Evolutionary conservation across 2,888 invertebrate species (phyloP).

Genomic region (Carpatolechia fugitivella): DNA sequence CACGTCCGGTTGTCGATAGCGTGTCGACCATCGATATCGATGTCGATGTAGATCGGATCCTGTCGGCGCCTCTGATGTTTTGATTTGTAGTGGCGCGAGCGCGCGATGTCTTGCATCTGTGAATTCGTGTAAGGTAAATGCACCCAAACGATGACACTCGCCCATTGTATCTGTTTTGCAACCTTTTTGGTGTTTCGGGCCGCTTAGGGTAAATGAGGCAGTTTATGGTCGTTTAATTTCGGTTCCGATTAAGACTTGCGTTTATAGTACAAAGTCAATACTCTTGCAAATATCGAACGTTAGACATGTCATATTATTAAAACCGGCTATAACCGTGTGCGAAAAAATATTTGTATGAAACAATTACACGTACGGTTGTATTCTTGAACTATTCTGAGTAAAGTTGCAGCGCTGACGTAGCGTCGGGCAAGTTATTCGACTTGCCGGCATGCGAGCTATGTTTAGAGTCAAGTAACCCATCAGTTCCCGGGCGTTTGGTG

Average conservation of each 20-base stretch:
- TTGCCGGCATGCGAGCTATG: conserved; percentile 16
- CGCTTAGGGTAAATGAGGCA: not conserved
- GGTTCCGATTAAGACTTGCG: not conserved
- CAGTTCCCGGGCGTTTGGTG: conserved; percentile 40
- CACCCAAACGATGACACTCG: conserved; percentile 18
- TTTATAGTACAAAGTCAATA: not conserved
- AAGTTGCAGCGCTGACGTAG: not conserved
- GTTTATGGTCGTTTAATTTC: not conserved
- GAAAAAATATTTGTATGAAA: not conserved
- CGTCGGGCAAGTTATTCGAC: conserved; percentile 6
- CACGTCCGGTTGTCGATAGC: conserved; percentile 55
- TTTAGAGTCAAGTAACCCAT: conserved; percentile 17
- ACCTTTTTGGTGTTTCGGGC: not conserved
- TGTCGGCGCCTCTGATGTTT: conserved; percentile 70
- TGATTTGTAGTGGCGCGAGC: conserved; percentile 62
- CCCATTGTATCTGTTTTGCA: not conserved
- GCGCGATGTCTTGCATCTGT: conserved; percentile 54
- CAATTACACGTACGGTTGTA: not conserved
- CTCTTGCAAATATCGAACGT: not conserved
- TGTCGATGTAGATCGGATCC: conserved; percentile 68
- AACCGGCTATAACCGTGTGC: not conserved
- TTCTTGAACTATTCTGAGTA: conserved; percentile 2
- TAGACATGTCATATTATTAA: not conserved
- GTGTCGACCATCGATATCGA: conserved; percentile 27
- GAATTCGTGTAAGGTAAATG: conserved; percentile 35